phyloP scores from a whole-genome alignment of 2,113 vertebrate species.

The Caretta caretta region DNA sequence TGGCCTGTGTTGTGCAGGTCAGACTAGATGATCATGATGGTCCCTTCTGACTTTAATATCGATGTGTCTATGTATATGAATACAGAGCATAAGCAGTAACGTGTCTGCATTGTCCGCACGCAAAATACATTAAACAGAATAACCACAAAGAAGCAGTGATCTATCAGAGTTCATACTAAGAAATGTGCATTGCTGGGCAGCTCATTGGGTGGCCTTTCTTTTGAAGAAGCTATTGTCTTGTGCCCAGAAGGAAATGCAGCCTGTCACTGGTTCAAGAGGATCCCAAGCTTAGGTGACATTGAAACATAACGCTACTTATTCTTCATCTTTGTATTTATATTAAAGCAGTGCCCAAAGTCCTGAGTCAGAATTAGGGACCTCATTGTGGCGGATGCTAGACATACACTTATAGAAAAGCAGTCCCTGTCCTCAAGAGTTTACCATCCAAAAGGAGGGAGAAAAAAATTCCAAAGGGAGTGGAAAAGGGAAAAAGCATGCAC shows the following conservation, averaged over 20 bases:
- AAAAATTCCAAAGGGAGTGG: background rate
- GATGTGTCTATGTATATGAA: background rate
- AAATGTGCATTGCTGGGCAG: background rate
- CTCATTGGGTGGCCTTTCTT: background rate
- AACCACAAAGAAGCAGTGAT: background rate
- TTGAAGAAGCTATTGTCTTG: background rate
- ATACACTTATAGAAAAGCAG: background rate
- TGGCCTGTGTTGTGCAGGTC: too few relatives aligned
- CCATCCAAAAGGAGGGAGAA: background rate
- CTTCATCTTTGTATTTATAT: background rate
- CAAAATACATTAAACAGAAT: background rate
- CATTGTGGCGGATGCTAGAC: background rate
- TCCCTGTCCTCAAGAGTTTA: background rate
- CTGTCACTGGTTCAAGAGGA: background rate
- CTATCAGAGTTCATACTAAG: constrained; percentile 19
- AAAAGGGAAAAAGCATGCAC: background rate
- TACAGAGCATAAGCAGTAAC: background rate
- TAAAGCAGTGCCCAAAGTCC: background rate
- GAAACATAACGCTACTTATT: background rate
- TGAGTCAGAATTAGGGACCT: background rate
- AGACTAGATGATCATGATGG: too few relatives aligned
- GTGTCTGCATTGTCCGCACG: background rate
- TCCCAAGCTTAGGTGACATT: background rate
- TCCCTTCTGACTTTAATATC: too few relatives aligned
- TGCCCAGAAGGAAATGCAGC: background rate